Conservation (phyloP, 2,888 invertebrate species). For the Pseudanteris insignis region DNA sequence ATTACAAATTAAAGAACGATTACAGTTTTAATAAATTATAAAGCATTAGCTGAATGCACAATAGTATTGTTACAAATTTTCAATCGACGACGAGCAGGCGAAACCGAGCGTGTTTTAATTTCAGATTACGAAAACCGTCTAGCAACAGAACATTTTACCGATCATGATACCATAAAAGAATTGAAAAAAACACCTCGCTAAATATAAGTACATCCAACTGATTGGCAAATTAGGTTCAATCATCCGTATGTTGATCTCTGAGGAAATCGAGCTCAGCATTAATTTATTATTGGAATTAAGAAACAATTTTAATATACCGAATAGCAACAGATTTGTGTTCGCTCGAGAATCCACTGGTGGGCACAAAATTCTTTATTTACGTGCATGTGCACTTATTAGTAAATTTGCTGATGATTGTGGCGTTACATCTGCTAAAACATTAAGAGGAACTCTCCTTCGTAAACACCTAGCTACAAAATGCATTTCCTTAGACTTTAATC, state of each 20-base stretch:
- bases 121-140: slow-evolving; percentile 1
- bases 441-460: slow-evolving; percentile 41
- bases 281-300: slow-evolving; percentile 27
- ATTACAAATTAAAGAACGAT: slow-evolving; percentile 8
- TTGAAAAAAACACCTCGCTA: background rate
- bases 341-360: slow-evolving; percentile 20
- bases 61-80: slow-evolving; percentile 1
- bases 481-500: slow-evolving; percentile 23
- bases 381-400: slow-evolving; percentile 48
- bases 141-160: background rate
- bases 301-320: slow-evolving; percentile 15
- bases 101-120: background rate
- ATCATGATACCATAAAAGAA: background rate
- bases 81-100: slow-evolving; percentile 5
- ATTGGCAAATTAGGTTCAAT: slow-evolving; percentile 30
- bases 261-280: slow-evolving; percentile 26
- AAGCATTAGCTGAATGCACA: slow-evolving; percentile 1
- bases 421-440: slow-evolving; percentile 32
- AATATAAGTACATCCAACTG: slow-evolving; percentile 13
- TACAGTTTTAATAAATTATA: background rate
- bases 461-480: slow-evolving; percentile 45
- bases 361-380: slow-evolving; percentile 35
- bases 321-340: slow-evolving; percentile 39
- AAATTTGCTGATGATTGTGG: slow-evolving; percentile 47
- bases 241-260: slow-evolving; percentile 30